Percentiles rank a stretch among this genome's conserved stretches.
These are phyloP conservation scores for Pedetes capensis DNA, from an alignment of 2,113 vertebrate species.

Conservation along the genomic window DNA sequence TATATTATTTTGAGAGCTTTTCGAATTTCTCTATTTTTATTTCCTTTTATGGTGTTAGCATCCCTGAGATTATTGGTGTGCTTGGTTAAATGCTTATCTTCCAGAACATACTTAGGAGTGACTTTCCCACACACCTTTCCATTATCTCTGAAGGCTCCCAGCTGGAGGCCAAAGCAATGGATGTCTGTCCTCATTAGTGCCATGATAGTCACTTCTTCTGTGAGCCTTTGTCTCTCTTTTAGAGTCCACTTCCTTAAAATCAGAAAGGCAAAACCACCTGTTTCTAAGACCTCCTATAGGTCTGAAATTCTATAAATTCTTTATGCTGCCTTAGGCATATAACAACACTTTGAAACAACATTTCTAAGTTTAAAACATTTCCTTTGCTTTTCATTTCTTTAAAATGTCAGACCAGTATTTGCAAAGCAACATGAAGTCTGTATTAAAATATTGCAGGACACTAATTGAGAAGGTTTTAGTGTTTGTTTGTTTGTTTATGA, in stretches of 20 bases:
- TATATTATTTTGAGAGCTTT: constrained; percentile 2
- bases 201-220: not conserved
- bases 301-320: constrained; percentile 21
- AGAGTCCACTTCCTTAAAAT: not conserved
- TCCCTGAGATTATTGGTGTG: not conserved
- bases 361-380: not conserved
- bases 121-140: not conserved
- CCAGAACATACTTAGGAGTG: not conserved
- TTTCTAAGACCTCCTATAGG: not conserved
- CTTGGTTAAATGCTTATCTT: constrained; percentile 23
- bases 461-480: not conserved
- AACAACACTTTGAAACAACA: not conserved
- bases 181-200: not conserved
- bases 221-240: not conserved
- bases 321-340: not conserved
- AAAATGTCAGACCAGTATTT: not conserved
- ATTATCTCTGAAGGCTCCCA: not conserved
- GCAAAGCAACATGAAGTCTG: not conserved
- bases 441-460: not conserved
- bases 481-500: not conserved
- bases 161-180: not conserved
- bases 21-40: not conserved
- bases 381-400: not conserved
- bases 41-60: not conserved
- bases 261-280: not conserved